phyloP scores from a whole-genome alignment of 2,888 invertebrate genomes.

The Capitulum mitella region DNA sequence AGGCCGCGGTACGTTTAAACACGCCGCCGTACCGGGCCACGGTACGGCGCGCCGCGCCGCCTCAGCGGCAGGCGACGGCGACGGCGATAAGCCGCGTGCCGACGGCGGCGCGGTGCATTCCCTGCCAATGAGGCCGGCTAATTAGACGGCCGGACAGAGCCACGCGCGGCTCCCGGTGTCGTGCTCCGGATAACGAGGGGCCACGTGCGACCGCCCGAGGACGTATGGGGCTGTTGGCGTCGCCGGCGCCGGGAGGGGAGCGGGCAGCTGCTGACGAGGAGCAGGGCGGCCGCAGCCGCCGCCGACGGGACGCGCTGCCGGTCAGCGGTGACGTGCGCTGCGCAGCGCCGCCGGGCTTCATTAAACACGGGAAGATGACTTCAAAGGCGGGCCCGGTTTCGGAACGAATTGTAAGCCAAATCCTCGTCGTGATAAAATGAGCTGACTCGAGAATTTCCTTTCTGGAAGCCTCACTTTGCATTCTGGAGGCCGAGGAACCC shows the following conservation, averaged over 20 bases:
- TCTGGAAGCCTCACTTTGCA: not conserved
- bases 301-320: no score
- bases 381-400: not conserved
- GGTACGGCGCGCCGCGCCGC: no score
- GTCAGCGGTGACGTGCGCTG: no score
- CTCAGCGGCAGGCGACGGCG: not conserved
- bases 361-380: not conserved
- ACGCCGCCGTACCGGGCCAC: no score
- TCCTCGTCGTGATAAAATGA: no score
- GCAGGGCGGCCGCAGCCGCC: no score
- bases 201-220: not conserved
- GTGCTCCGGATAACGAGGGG: not conserved
- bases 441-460: not conserved
- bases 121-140: not conserved
- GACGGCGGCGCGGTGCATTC: not conserved
- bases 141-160: not conserved
- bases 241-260: no score
- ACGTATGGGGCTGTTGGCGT: no score
- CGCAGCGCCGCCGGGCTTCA: no score
- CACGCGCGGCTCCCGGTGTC: no score
- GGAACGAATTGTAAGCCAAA: not conserved
- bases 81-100: not conserved
- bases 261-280: no score
- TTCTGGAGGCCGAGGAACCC: not conserved
- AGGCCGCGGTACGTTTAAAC: no score